Evolutionary conservation across 2,113 vertebrate species (phyloP), one percentile per base, ranked within the genome.

Genomic region (Sturnus vulgaris): DNA sequence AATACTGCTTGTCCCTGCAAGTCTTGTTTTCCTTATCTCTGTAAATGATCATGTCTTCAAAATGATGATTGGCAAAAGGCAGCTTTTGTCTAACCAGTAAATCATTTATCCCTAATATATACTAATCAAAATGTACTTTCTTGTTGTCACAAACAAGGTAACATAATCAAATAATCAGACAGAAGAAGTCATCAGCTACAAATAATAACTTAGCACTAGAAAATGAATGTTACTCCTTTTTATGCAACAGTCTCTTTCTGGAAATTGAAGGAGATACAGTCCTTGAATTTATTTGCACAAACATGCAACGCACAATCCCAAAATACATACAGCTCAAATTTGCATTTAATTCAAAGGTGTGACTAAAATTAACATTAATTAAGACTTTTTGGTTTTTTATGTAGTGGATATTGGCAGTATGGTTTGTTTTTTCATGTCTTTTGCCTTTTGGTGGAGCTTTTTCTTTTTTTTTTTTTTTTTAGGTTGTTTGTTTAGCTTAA

Each of bases 81-180:
- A 59, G 40, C 57, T 64, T 70, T 82, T 86, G 42, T 82, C 83
- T 93, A 69, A 76, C 22, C 33, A 53, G 20, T 61, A 40, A 88
- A 37, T 65, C 39, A 21, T 59, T 87, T 3, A 31, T 72, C 53
- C n/a, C 28, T 46, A 66, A 57, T 65, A 56, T 35, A 19, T 42
- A 60, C 70, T 91, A 88, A 87, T 94, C 65, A 94, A 64, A 12
- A 72, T 63, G 12, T 79, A 75, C 27, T 80, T 66, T 70, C 35
- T 28, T 90, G 52, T 90, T 96, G 56, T 65, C 85, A 82, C 50
- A 93, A 96, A 79, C 42, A 71, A 92, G 63, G 27, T 68, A 90
- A 73, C 12, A 2, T 64, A 79, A 87, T 69, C 17, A 90, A 79
- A 47, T 86, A 33, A 52, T 81, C 50, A 73, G 79, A 73, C 18